Evolutionary conservation across 2,888 invertebrate genomes (phyloP).

Genomic region (Lasioglossum zephyrum): DNA sequence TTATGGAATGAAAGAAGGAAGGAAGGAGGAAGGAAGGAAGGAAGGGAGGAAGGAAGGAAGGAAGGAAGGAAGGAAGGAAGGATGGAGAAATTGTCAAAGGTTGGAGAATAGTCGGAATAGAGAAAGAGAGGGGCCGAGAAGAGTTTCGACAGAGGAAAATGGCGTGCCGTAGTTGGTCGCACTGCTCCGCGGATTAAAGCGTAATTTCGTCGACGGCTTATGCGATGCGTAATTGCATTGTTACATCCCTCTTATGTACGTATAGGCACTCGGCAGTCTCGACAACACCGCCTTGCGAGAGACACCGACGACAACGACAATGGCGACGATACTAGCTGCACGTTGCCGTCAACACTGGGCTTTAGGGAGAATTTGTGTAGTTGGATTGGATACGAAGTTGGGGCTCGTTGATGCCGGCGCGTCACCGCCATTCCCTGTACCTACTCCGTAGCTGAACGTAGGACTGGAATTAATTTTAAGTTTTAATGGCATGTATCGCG

Average conservation of each 20-base stretch:
- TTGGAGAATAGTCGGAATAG: constrained; percentile 29
- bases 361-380: constrained; percentile 80
- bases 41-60: neutral
- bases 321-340: constrained; percentile 39
- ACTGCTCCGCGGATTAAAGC: constrained; percentile 76
- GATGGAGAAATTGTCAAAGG: constrained; percentile 36
- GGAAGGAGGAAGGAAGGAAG: constrained; percentile 8
- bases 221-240: constrained; percentile 82
- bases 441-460: constrained; percentile 27
- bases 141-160: constrained; percentile 55
- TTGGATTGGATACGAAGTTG: constrained; percentile 79
- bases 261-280: constrained; percentile 62
- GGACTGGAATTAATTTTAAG: constrained; percentile 79
- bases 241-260: constrained; percentile 75
- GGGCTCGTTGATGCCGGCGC: constrained; percentile 72
- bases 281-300: constrained; percentile 34
- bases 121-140: constrained; percentile 28
- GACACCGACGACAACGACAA: constrained; percentile 46
- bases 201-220: constrained; percentile 81
- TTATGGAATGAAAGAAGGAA: constrained; percentile 7
- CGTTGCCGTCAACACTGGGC: constrained; percentile 64
- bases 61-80: constrained; percentile 29
- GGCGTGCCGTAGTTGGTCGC: constrained; percentile 50
- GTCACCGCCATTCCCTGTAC: constrained; percentile 61
- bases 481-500: constrained; percentile 78